A percentile compares a stretch with the other conserved stretches of the same genome.
Evolutionary conservation across 2,797 vertebrate genomes (phyloP).

Genomic region (Chelon auratus): DNA sequence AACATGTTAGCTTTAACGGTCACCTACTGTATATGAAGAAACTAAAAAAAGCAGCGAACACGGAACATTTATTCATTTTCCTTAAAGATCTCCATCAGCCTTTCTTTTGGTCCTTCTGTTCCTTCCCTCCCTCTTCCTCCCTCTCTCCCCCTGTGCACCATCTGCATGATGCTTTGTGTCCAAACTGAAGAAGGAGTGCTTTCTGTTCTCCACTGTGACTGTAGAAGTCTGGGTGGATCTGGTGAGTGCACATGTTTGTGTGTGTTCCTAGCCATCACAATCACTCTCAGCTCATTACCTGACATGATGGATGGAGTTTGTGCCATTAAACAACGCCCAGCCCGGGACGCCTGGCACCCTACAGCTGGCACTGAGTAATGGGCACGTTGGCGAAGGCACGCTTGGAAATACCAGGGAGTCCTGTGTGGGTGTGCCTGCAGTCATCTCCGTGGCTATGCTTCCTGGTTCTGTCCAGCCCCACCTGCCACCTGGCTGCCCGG

Average conservation of each 20-base stretch:
- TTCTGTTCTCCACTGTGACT: slow-evolving; percentile 50
- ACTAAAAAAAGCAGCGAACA: slow-evolving; percentile 31
- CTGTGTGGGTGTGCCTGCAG: slow-evolving; percentile 71
- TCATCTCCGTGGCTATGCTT: slow-evolving; percentile 68
- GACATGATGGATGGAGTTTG: slow-evolving; percentile 81
- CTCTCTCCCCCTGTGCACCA: slow-evolving; percentile 77
- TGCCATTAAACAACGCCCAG: slow-evolving; percentile 81
- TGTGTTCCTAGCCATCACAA: slow-evolving; percentile 62
- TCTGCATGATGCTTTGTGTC: slow-evolving; percentile 76
- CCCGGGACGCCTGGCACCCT: slow-evolving; percentile 73
- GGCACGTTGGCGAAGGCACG: slow-evolving; percentile 42
- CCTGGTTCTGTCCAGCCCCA: slow-evolving; percentile 72
- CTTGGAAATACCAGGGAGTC: slow-evolving; percentile 68
- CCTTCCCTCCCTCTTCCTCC: slow-evolving; percentile 29
- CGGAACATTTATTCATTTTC: slow-evolving; percentile 35
- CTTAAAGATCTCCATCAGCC: slow-evolving; percentile 33
- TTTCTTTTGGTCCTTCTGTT: slow-evolving; percentile 45
- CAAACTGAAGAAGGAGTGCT: slow-evolving; percentile 66
- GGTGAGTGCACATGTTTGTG: slow-evolving; percentile 39
- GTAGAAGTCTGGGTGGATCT: slow-evolving; percentile 19
- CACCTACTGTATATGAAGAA: background rate
- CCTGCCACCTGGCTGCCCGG: slow-evolving; percentile 80
- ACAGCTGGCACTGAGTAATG: slow-evolving; percentile 79
- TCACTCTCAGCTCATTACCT: slow-evolving; percentile 84
- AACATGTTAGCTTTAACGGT: slow-evolving; percentile 29